Evolutionary conservation across 2,888 invertebrate species (phyloP).

Genomic region (Sinopyrophorus schimmeli): DNA sequence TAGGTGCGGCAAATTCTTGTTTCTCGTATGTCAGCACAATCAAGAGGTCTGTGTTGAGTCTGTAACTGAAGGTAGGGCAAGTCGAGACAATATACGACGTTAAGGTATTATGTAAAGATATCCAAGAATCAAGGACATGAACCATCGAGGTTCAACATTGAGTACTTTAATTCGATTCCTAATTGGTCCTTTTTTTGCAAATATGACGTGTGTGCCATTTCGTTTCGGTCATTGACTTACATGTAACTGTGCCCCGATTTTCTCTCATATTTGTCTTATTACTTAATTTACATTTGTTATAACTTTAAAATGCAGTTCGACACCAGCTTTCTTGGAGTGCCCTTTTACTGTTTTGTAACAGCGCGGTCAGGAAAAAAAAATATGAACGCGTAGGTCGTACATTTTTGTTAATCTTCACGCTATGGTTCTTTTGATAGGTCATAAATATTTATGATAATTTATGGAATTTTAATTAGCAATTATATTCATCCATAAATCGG

Average conservation of each 20-base stretch:
- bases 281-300: slow-evolving; percentile 21
- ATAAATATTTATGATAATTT: too few species aligned
- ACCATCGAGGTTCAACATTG: slow-evolving; percentile 18
- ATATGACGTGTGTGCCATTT: slow-evolving; percentile 19
- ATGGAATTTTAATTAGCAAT: too few species aligned
- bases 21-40: slow-evolving; percentile 29
- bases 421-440: too few species aligned
- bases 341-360: too few species aligned
- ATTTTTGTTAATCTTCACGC: too few species aligned
- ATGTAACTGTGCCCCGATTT: slow-evolving; percentile 33
- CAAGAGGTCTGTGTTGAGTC: slow-evolving; percentile 21
- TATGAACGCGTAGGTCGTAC: too few species aligned
- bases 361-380: too few species aligned
- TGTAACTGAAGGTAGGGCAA: slow-evolving; percentile 28
- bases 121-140: slow-evolving; percentile 26
- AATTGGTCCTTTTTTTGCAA: slow-evolving; percentile 27
- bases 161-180: slow-evolving; percentile 11
- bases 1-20: slow-evolving; percentile 41
- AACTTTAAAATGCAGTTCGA: slow-evolving; percentile 12
- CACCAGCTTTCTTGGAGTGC: too few species aligned
- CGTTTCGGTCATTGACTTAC: slow-evolving; percentile 35
- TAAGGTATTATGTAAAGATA: slow-evolving; percentile 25
- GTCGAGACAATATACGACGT: slow-evolving; percentile 19
- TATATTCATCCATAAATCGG: too few species aligned
- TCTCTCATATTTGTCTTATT: slow-evolving; percentile 24